Evolutionary conservation across 2,113 vertebrate genomes (phyloP).

Genomic region (Nerophis ophidion): DNA sequence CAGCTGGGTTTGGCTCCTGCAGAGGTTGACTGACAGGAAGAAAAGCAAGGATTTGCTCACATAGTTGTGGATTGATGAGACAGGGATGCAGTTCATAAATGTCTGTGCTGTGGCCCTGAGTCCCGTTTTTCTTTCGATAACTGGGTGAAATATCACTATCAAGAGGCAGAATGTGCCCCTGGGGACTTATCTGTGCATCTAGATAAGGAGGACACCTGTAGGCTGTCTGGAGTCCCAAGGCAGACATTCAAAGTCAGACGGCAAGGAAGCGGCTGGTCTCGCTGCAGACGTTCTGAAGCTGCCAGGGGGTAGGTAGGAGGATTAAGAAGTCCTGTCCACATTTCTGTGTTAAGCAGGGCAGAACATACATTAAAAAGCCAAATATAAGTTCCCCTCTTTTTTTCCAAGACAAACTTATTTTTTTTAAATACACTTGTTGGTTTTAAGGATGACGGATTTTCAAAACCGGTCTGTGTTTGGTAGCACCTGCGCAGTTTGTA

Average conservation of each 20-base stretch:
- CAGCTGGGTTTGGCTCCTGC: slow-evolving; percentile 49
- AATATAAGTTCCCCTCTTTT: too few species aligned
- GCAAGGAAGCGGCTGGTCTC: slow-evolving; percentile 18
- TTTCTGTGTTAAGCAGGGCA: too few species aligned
- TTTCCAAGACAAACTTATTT: too few species aligned
- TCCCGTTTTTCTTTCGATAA: too few species aligned
- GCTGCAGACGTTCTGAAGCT: slow-evolving; percentile 21
- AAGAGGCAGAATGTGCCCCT: too few species aligned
- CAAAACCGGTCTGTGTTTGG: too few species aligned
- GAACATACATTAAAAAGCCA: too few species aligned
- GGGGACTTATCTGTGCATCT: slow-evolving; percentile 54
- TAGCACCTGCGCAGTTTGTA: too few species aligned
- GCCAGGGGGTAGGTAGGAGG: background rate
- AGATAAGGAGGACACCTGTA: slow-evolving; percentile 45
- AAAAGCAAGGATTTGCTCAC: slow-evolving; percentile 45
- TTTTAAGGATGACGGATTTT: too few species aligned
- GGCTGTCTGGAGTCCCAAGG: slow-evolving; percentile 16
- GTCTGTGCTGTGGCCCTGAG: too few species aligned
- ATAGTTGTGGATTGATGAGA: slow-evolving; percentile 36
- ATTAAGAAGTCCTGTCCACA: background rate
- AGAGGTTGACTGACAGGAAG: slow-evolving; percentile 44
- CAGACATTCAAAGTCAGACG: slow-evolving; percentile 18
- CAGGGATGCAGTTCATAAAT: slow-evolving; percentile 19
- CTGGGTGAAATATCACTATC: too few species aligned
- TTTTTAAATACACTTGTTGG: too few species aligned